phyloP scores from a whole-genome alignment of 2,888 invertebrate genomes.

The Laspeyria flexula region DNA sequence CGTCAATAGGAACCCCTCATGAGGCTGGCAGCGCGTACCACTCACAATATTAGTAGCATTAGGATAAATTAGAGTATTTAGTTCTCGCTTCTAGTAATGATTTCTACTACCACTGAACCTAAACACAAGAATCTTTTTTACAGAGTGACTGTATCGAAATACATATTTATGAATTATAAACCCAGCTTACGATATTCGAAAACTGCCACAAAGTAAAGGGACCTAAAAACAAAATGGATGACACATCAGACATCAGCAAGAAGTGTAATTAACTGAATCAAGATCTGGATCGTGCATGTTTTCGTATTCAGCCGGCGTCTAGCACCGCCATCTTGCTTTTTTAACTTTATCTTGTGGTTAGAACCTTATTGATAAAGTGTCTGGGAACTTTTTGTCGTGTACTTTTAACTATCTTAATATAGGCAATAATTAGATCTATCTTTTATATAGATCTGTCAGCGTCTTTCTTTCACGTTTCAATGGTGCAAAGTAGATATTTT shows the following conservation, averaged over 20 bases:
- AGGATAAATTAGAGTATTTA: no score
- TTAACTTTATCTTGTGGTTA: neutral
- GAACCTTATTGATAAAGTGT: neutral
- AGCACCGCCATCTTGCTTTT: neutral
- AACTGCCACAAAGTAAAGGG: neutral
- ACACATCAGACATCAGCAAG: slow-evolving; percentile 19
- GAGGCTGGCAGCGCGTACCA: no score
- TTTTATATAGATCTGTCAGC: neutral
- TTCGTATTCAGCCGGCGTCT: slow-evolving; percentile 19
- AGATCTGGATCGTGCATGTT: slow-evolving; percentile 20
- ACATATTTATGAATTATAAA: no score
- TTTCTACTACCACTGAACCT: no score
- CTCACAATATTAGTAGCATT: no score
- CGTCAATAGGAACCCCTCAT: no score
- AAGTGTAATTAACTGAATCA: slow-evolving; percentile 34
- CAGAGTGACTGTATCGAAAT: no score
- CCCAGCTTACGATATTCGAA: no score
- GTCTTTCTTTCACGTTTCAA: no score
- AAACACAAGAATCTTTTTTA: no score
- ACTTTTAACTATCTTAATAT: neutral
- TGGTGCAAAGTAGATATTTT: no score
- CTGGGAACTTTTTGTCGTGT: neutral
- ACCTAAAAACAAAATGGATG: slow-evolving; percentile 20
- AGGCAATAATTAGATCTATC: neutral
- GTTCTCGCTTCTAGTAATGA: no score